Evolutionary conservation across 2,113 vertebrate species (phyloP).

Genomic region (Microtus oregoni): DNA sequence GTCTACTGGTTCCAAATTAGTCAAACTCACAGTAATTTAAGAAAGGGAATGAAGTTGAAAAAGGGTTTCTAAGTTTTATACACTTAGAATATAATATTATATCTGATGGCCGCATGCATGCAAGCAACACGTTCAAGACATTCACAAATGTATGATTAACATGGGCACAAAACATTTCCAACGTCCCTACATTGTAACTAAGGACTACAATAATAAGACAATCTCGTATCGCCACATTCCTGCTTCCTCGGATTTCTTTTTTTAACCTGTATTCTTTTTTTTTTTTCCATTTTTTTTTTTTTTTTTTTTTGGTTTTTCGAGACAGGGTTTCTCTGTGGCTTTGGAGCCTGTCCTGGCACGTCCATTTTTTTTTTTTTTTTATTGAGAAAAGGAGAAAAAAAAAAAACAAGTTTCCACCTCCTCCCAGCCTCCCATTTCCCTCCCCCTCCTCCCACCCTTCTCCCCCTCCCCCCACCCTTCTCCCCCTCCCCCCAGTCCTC

Average conservation of each 20-base stretch:
- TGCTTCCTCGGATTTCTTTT: not conserved
- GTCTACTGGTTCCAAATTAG: slow-evolving; percentile 70
- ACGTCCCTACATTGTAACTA: not conserved
- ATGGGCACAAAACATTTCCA: not conserved
- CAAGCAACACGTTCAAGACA: not conserved
- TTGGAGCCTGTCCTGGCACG: too few relatives aligned
- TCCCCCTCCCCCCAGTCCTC: too few relatives aligned
- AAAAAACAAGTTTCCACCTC: too few relatives aligned
- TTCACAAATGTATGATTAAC: slow-evolving; percentile 14
- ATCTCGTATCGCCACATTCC: not conserved
- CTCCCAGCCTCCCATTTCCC: too few relatives aligned
- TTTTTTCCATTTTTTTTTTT: too few relatives aligned
- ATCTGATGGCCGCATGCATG: not conserved
- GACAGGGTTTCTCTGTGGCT: too few relatives aligned
- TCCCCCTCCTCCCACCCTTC: too few relatives aligned
- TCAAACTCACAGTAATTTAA: slow-evolving; percentile 69
- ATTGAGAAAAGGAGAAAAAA: too few relatives aligned
- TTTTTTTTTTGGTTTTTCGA: too few relatives aligned
- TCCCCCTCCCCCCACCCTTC: too few relatives aligned
- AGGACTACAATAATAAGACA: not conserved
- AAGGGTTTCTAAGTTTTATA: slow-evolving; percentile 25
- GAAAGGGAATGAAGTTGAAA: slow-evolving; percentile 22
- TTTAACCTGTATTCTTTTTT: not conserved
- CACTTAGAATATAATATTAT: slow-evolving; percentile 3
- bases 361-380: too few relatives aligned